Base-by-base conservation (phyloP, 1,140 invertebrate genomes). In the Tetraneura akinire region DNA sequence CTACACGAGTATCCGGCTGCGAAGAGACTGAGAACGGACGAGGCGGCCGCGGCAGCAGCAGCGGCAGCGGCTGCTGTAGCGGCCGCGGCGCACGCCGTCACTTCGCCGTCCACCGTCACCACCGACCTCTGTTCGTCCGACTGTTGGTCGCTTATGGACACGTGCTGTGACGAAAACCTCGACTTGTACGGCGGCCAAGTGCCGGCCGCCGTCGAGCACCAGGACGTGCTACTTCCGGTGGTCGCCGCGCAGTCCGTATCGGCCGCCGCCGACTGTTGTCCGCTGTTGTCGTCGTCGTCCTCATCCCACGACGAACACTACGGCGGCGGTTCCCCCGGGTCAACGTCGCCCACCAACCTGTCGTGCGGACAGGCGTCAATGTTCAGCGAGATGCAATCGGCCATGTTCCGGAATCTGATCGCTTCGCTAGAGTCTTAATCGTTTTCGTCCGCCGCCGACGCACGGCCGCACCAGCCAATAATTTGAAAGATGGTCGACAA, bases 331-430 rank as follows among this genome's bases (percentile, higher is more conserved):
- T 81, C 80, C 21, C 78, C 82, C 23, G 53, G 82, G 10, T 83
- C 83, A 9, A 81, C 55, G 55, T 66, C 81, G 21, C 66, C 45
- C 8, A 81, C 81, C 29, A 32, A 84, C 23, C 88, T 85, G 76
- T 88, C 87, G 57, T 89, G 90, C 83, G 91, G 90, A 55, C 91
- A 91, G 82, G 87, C 90, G 80, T 90, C 91, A 51, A 90, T 91
- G 83, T 88, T 90, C 86, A 89, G 90, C 83, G 91, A 91, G 82
- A 88, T 91, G 78, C 90, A 91, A 83, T 90, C 90, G 60, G 88
- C 88, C 76, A 88, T 89, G 71, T 91, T 91, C 84, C 91, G 91
- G 84, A 91, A 89, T 85, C 86, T 91, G 70, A 90, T 91, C 42
- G 89, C 91, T 5, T 91, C 90, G 6, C 84, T 92, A 82, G 91